Evolutionary conservation across 2,113 vertebrate genomes (phyloP), one percentile per base, ranked within the genome.

Genomic region (Strix uralensis): DNA sequence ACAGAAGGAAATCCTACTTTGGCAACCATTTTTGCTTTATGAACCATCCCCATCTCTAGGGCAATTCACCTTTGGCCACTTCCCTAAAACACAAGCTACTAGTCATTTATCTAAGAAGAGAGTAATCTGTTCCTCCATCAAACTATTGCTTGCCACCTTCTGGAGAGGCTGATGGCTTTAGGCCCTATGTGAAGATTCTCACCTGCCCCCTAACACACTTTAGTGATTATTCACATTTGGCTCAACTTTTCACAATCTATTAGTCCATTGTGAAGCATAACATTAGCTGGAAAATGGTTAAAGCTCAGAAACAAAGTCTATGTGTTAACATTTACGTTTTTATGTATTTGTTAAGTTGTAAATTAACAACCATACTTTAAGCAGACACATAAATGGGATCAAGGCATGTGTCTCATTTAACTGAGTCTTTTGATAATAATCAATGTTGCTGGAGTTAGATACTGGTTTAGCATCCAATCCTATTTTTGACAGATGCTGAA

Each of bases 201-300:
- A 92, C 25, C 23, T 52, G 40, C 19, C 47, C 14, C 0, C 0
- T n/a, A 81, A 73, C 12, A 58, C 25, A 74, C 11, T 66, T 38
- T 1, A 70, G 51, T 15, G 13, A 78, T 62, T 73, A 62, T n/a
- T 81, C 65, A 79, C 47, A 81, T 55, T 66, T 94, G 23, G 29
- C n/a, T 74, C 54, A 82, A 62, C 26, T 78, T 91, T 54, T 75
- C 59, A 81, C n/a, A 79, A 67, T 15, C 29, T 71, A 10, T 81
- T 78, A 62, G 54, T 47, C 34, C 23, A n/a, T 11, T 81, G 9
- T 36, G 38, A 94, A 95, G 30, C 29, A 32, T 23, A 66, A 67
- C 15, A 32, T 34, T 29, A 74, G 11, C 44, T 82, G 11, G 12
- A 71, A 96, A 87, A 89, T 9, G 14, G 42, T 69, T 19, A 85